Conservation (phyloP, 2,113 vertebrate genomes). For the Gambusia holbrooki region DNA sequence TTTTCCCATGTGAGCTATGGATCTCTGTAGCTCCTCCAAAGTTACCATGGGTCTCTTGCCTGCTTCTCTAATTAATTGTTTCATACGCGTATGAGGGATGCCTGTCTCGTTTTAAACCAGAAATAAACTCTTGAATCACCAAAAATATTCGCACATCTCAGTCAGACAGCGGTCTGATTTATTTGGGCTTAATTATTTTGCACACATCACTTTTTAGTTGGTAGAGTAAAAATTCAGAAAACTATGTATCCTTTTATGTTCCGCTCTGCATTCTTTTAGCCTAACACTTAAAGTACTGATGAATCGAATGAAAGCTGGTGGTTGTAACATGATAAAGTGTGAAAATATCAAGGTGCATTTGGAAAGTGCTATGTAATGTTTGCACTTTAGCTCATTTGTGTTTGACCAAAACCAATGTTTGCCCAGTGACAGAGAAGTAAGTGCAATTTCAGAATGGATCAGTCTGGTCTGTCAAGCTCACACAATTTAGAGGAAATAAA, state of each 20-base stretch:
- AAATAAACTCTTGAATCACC: too few species aligned
- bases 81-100: too few species aligned
- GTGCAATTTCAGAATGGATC: background rate
- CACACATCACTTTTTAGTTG: background rate
- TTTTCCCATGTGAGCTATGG: too few species aligned
- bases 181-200: background rate
- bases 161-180: too few species aligned
- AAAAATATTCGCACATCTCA: too few species aligned
- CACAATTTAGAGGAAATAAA: background rate
- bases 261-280: background rate
- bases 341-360: background rate
- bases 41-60: too few species aligned
- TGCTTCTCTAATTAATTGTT: too few species aligned
- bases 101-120: too few species aligned
- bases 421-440: background rate
- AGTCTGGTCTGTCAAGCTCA: conserved; percentile 12
- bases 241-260: background rate
- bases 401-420: conserved; percentile 15
- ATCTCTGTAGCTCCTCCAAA: too few species aligned
- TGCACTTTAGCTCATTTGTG: background rate
- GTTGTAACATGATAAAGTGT: background rate
- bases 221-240: background rate
- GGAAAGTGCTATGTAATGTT: background rate
- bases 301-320: too few species aligned
- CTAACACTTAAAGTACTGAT: background rate